Evolutionary conservation across 2,797 vertebrate genomes (phyloP).

Genomic region (Poeciliopsis gracilis): DNA sequence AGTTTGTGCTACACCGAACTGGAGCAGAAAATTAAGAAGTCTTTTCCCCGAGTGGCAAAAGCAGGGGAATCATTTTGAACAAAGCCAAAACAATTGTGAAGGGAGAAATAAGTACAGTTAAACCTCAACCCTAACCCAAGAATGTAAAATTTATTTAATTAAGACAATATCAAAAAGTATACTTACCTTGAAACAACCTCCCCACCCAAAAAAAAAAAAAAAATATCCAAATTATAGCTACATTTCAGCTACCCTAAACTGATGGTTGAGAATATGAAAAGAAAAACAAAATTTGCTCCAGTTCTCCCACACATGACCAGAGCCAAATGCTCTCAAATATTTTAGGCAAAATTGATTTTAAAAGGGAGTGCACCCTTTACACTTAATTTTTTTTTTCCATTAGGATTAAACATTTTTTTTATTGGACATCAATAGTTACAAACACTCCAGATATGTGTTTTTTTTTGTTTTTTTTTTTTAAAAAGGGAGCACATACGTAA

Average conservation of each 20-base stretch:
- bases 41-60: conserved; percentile 27
- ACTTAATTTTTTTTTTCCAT: conserved; percentile 22
- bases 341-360: conserved; percentile 26
- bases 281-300: conserved; percentile 6
- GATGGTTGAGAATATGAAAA: conserved; percentile 16
- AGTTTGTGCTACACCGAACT: conserved; percentile 21
- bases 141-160: conserved; percentile 29
- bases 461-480: not conserved
- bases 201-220: conserved; percentile 51
- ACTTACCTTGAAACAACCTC: conserved; percentile 83
- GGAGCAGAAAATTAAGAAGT: conserved; percentile 8
- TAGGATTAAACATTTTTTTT: conserved; percentile 54
- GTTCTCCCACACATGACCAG: conserved; percentile 20
- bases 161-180: conserved; percentile 72
- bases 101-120: conserved; percentile 14
- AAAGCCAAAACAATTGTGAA: conserved; percentile 17
- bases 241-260: conserved; percentile 19
- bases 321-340: conserved; percentile 34
- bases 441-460: conserved; percentile 49
- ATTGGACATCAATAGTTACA: conserved; percentile 63
- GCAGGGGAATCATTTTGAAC: conserved; percentile 3
- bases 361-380: conserved; percentile 44
- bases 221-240: conserved; percentile 37
- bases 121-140: conserved; percentile 27
- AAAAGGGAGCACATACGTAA: conserved; percentile 51